Conservation (phyloP, 2,888 invertebrate species). For the Pammene fasciana region DNA sequence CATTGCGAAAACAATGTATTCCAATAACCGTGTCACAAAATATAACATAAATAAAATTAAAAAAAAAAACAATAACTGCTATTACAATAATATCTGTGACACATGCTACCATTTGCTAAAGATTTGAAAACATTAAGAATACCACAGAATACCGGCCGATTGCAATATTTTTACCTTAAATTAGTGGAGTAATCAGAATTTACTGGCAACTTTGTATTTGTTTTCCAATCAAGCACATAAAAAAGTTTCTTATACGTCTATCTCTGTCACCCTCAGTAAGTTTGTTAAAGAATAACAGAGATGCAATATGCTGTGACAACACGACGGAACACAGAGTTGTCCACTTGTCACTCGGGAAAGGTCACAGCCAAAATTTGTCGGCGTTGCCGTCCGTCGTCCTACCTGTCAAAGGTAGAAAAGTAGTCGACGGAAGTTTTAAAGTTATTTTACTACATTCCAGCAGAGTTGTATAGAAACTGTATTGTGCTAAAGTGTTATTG, state of each 20-base stretch:
- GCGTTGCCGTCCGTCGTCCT: slow-evolving; percentile 43
- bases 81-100: too few relatives aligned
- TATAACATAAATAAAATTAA: too few relatives aligned
- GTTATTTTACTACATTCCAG: slow-evolving; percentile 55
- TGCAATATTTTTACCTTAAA: neutral
- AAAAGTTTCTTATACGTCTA: slow-evolving; percentile 52
- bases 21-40: neutral
- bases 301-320: neutral
- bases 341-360: slow-evolving; percentile 30
- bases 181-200: too few relatives aligned
- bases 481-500: slow-evolving; percentile 48
- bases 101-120: too few relatives aligned
- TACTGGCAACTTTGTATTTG: slow-evolving; percentile 21
- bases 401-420: slow-evolving; percentile 60
- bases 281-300: neutral
- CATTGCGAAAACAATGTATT: neutral
- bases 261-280: slow-evolving; percentile 52
- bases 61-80: too few relatives aligned
- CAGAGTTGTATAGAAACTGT: slow-evolving; percentile 54
- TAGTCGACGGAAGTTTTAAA: slow-evolving; percentile 73
- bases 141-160: too few relatives aligned
- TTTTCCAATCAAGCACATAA: slow-evolving; percentile 30
- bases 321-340: slow-evolving; percentile 15
- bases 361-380: slow-evolving; percentile 44
- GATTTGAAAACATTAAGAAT: too few relatives aligned